Conservation (phyloP, 2,113 vertebrate genomes). For the Coturnix japonica region DNA sequence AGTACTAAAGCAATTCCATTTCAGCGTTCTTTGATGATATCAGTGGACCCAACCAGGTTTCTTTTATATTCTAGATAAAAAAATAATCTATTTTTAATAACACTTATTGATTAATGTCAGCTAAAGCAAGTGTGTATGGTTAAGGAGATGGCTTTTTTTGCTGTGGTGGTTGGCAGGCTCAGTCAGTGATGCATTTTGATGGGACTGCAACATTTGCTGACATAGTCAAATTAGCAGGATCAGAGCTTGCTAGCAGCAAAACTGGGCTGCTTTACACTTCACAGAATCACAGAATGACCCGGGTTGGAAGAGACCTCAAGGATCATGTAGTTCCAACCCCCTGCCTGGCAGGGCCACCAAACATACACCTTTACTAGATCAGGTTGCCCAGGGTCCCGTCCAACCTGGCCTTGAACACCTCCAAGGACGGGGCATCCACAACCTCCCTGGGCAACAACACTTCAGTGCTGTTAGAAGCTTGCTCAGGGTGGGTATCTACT, state of each 20-base stretch:
- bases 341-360: no score
- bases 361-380: no score
- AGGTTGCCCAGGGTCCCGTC: no score
- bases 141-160: not conserved
- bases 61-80: not conserved
- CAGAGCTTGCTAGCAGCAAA: slow-evolving; percentile 29
- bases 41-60: not conserved
- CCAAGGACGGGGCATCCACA: no score
- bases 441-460: no score
- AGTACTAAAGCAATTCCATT: not conserved
- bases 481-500: not conserved
- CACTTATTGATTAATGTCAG: not conserved
- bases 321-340: no score
- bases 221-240: slow-evolving; percentile 14
- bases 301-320: no score
- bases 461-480: not conserved
- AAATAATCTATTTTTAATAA: not conserved
- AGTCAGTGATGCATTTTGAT: slow-evolving; percentile 2
- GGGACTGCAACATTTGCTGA: slow-evolving; percentile 49
- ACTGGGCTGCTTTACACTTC: not conserved
- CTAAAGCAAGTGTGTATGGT: not conserved
- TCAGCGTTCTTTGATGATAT: not conserved
- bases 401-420: no score
- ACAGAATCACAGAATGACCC: no score
- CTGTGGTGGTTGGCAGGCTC: not conserved